Evolutionary conservation across 2,797 vertebrate species (phyloP).

Genomic region (Melanotaenia trifasciata): DNA sequence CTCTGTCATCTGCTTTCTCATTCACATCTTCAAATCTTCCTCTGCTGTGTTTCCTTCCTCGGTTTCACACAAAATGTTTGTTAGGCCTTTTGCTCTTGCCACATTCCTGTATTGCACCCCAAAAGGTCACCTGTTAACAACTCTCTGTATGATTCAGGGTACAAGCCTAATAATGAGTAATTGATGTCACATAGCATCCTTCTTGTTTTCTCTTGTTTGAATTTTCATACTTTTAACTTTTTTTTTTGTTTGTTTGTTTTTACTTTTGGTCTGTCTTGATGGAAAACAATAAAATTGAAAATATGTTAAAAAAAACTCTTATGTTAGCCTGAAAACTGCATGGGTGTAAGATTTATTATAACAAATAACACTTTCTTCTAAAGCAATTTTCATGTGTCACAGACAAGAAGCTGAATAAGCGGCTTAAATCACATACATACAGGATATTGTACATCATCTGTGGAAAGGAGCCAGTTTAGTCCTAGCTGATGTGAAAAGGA

Average conservation of each 20-base stretch:
- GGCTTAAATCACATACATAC: background rate
- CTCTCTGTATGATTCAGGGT: background rate
- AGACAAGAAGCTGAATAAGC: too few relatives aligned
- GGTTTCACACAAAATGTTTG: background rate
- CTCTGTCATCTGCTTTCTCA: background rate
- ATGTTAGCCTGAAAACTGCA: background rate
- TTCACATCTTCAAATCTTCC: slow-evolving; percentile 38
- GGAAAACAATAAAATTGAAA: background rate
- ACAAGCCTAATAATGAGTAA: background rate
- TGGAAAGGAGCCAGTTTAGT: background rate
- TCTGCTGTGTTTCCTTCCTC: slow-evolving; percentile 12
- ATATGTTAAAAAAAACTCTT: slow-evolving; percentile 4
- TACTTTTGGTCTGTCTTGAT: background rate
- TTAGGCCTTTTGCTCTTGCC: slow-evolving; percentile 10
- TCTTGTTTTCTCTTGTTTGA: slow-evolving; percentile 4
- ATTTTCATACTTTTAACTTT: background rate
- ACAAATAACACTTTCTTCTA: background rate
- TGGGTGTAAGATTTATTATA: background rate
- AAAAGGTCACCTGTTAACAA: background rate
- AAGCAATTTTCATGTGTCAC: too few relatives aligned
- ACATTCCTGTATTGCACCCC: background rate
- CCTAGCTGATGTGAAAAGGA: background rate
- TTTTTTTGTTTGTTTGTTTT: too few relatives aligned
- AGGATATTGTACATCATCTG: background rate
- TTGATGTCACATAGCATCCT: background rate